Conservation (phyloP, 2,888 invertebrate species). For the Acanthopleura granulata region DNA sequence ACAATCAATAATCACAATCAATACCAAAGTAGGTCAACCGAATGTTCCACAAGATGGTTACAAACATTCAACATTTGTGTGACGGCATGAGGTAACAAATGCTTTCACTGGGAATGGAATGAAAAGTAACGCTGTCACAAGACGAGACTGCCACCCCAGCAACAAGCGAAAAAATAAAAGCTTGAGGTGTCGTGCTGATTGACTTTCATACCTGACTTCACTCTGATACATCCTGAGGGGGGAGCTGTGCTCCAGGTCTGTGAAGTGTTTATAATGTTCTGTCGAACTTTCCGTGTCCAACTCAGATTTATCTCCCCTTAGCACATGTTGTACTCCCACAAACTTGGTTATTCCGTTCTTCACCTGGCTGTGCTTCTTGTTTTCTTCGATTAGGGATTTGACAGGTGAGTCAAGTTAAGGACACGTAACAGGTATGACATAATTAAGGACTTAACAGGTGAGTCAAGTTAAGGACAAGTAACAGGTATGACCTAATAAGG, state of each 20-base stretch:
- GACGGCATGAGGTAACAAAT: no score
- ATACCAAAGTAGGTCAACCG: no score
- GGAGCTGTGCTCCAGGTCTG: constrained; percentile 29
- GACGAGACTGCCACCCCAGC: no score
- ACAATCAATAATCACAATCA: no score
- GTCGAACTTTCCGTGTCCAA: constrained; percentile 12
- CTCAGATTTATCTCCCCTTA: constrained; percentile 26
- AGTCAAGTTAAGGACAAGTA: no score
- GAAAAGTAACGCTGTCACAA: no score
- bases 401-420: background rate
- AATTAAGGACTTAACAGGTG: background rate
- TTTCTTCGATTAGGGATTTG: constrained; percentile 18
- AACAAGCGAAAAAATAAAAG: no score
- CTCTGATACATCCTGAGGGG: constrained; percentile 48
- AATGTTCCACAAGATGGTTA: no score
- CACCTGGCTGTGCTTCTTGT: background rate
- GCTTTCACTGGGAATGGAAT: no score
- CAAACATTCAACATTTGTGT: no score
- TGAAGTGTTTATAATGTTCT: constrained; percentile 16
- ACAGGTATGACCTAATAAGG: background rate
- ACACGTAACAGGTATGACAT: background rate
- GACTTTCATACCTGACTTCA: constrained; percentile 50
- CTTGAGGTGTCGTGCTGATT: no score
- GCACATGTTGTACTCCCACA: constrained; percentile 36
- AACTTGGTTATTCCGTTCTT: constrained; percentile 10